phyloP scores from a whole-genome alignment of 2,113 vertebrate species.

The Albula goreensis region DNA sequence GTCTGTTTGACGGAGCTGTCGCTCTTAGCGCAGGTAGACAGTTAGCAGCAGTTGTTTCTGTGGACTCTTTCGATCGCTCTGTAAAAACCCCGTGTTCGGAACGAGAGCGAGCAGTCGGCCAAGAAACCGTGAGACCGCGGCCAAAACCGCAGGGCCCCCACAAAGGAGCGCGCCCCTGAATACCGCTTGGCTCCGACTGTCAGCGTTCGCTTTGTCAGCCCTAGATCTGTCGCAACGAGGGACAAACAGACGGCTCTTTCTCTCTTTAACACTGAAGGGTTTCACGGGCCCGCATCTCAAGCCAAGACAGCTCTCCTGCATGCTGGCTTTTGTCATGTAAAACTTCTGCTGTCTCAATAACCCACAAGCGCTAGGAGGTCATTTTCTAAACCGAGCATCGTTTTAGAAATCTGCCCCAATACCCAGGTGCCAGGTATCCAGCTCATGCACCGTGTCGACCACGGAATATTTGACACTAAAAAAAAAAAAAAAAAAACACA shows the following conservation, averaged over 20 bases:
- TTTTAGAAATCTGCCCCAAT: neutral
- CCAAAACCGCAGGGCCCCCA: slow-evolving; percentile 51
- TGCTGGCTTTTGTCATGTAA: slow-evolving; percentile 27
- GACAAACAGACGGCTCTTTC: slow-evolving; percentile 43
- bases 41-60: slow-evolving; percentile 41
- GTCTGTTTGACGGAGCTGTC: neutral
- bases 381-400: slow-evolving; percentile 14
- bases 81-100: slow-evolving; percentile 52
- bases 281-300: slow-evolving; percentile 6
- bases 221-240: slow-evolving; percentile 43
- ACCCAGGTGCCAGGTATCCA: neutral
- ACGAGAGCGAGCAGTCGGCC: slow-evolving; percentile 46
- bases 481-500: too few species aligned
- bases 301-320: slow-evolving; percentile 37
- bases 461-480: neutral
- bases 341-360: slow-evolving; percentile 37
- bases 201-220: slow-evolving; percentile 45
- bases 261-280: slow-evolving; percentile 35
- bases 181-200: slow-evolving; percentile 43
- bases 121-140: slow-evolving; percentile 42
- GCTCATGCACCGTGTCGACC: neutral
- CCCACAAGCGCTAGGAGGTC: slow-evolving; percentile 17
- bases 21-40: slow-evolving; percentile 21
- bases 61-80: slow-evolving; percentile 56
- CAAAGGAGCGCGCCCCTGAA: slow-evolving; percentile 44